Base-by-base conservation (phyloP, 2,797 vertebrate species). In the Poeciliopsis gracilis region DNA sequence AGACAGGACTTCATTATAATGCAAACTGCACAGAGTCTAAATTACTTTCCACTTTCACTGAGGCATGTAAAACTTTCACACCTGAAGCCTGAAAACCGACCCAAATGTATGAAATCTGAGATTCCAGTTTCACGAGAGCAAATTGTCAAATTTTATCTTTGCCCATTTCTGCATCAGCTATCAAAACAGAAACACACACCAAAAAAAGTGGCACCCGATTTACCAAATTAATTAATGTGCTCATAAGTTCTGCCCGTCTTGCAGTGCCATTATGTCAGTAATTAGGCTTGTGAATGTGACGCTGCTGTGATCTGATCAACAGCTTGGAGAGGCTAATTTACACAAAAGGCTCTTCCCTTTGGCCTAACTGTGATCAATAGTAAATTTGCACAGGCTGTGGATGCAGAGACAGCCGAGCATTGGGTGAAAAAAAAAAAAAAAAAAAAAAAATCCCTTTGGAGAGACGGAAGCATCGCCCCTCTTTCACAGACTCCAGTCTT, bases 341-440 rank as follows among this genome's bases (percentile, higher is more conserved):
- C 75, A 83, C 45, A 71, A 23, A 57, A n/a, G 75, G 47, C 30
- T 0, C 49, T 73, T 53, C 71, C 41, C 28, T 77, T 80, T 45
- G 63, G 45, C 45, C 76, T 30, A 47, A 84, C 55, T 46, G 74
- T 74, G 82, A 86, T 82, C 81, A 86, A 76, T 51, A 72, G 82
- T 47, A 73, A 55, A 74, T 80, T 80, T 77, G 41, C 83, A 70
- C 46, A 41, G 77, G 70, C 75, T 77, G 71, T 79, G 71, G 78
- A 84, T 46, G 75, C 46, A 75, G 73, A 79, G 85, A 93, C 90
- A 89, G 90, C 82, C 70, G 82, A 82, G 85, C 81, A 80, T 86
- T 57, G 61, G 84, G 61, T 47, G 77, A 84, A 72, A 70, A 76
- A 80, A 4, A 46, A 45, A 84, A 72, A 70, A 76, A 80, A 4